These are phyloP conservation scores for Aurelia coerulea DNA, from an alignment of 30 jellyfish, hydroid and myxozoan species.

Conservation along the genomic window DNA sequence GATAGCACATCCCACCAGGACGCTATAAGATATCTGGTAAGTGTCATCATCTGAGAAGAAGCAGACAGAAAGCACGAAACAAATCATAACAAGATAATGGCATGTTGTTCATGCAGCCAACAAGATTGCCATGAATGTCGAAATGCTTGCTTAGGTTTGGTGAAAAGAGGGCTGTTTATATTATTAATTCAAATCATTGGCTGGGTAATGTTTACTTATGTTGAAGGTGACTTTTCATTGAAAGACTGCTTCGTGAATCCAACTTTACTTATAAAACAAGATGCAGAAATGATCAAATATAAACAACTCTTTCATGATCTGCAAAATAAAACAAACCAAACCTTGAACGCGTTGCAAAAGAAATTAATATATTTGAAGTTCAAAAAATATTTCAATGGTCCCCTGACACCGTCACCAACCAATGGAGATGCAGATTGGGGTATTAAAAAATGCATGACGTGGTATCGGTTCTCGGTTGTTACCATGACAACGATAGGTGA, in stretches of 20 bases:
- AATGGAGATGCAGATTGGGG: neutral
- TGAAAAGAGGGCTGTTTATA: conserved; percentile 6
- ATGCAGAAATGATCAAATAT: conserved; percentile 9
- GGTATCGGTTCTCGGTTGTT: conserved; percentile 62
- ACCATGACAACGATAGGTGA: conserved; percentile 68
- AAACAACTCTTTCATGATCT: conserved; percentile 11
- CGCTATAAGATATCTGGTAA: too few relatives aligned
- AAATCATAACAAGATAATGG: too few relatives aligned
- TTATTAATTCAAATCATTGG: conserved; percentile 15
- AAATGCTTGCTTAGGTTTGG: too few relatives aligned
- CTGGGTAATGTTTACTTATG: conserved; percentile 54
- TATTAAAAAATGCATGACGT: conserved; percentile 16
- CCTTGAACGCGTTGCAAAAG: neutral
- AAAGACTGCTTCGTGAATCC: conserved; percentile 24
- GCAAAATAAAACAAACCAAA: conserved; percentile 14
- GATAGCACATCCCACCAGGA: too few relatives aligned
- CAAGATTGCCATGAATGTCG: too few relatives aligned
- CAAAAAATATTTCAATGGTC: conserved; percentile 17
- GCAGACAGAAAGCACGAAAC: too few relatives aligned
- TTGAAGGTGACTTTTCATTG: conserved; percentile 28
- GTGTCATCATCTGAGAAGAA: too few relatives aligned
- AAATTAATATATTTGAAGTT: conserved; percentile 6
- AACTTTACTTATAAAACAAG: neutral
- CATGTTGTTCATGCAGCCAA: too few relatives aligned
- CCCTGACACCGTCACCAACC: neutral